Conservation (phyloP, 2,797 vertebrate genomes). For the Myotis planiceps region DNA sequence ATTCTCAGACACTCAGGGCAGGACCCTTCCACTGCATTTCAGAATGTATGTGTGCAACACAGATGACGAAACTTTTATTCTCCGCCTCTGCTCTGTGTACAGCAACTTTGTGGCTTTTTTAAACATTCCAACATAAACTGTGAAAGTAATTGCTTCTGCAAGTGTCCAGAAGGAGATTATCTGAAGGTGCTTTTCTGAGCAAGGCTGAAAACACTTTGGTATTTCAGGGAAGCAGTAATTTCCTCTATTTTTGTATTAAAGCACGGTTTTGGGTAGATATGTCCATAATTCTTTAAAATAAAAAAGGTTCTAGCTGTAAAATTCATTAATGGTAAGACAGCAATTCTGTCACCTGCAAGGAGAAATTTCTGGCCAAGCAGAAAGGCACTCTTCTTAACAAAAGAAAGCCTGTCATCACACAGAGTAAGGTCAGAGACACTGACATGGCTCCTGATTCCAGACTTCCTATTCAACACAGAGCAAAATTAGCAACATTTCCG, state of each 20-base stretch:
- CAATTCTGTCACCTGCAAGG: slow-evolving; percentile 25
- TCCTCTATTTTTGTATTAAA: not conserved
- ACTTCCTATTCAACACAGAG: not conserved
- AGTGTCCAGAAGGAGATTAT: not conserved
- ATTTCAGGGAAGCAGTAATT: not conserved
- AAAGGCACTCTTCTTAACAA: slow-evolving; percentile 42
- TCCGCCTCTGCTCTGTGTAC: not conserved
- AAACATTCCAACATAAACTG: not conserved
- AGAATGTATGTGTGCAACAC: not conserved
- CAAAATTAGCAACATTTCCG: not conserved
- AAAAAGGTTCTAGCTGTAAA: slow-evolving; percentile 29
- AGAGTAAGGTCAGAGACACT: slow-evolving; percentile 25
- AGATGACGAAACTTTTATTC: not conserved
- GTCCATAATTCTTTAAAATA: slow-evolving; percentile 37
- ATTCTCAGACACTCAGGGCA: not conserved
- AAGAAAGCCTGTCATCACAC: slow-evolving; percentile 4
- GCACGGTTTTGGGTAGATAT: not conserved
- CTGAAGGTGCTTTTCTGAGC: not conserved
- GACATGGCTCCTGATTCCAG: slow-evolving; percentile 22
- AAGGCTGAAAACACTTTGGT: not conserved
- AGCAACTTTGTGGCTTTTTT: not conserved
- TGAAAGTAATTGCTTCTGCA: not conserved
- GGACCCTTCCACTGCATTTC: not conserved
- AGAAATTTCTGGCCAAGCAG: slow-evolving; percentile 49
- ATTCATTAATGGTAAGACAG: slow-evolving; percentile 41